Evolutionary conservation across 2,113 vertebrate species (phyloP).

Genomic region (Pardalotus punctatus): DNA sequence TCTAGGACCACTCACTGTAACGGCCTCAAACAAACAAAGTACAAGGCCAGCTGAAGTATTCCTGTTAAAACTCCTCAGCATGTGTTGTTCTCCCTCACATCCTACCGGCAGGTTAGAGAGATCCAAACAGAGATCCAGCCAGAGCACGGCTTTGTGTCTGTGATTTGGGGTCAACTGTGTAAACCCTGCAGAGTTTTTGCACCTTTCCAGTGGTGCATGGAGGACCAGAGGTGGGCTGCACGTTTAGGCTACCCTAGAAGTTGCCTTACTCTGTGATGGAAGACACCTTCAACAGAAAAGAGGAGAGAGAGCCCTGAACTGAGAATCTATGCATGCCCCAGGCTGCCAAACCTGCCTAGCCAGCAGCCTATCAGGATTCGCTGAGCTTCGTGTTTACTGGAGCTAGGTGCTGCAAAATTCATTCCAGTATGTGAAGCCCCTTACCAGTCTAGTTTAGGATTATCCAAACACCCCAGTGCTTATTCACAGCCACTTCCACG

Average conservation of each 20-base stretch:
- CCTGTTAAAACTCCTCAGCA: neutral
- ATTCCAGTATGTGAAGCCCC: neutral
- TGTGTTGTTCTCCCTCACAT: neutral
- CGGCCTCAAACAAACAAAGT: neutral
- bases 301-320: neutral
- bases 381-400: neutral
- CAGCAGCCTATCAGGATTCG: neutral
- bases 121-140: rapidly evolving
- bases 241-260: neutral
- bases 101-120: neutral
- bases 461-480: neutral
- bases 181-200: neutral
- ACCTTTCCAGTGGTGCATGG: neutral
- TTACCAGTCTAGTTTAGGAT: neutral
- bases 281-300: neutral
- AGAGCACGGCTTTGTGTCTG: neutral
- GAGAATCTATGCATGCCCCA: neutral
- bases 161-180: neutral
- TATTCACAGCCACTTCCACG: neutral
- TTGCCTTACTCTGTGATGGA: neutral
- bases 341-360: neutral
- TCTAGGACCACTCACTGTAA: neutral
- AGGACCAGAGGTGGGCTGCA: neutral
- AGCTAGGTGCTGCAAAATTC: neutral
- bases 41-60: neutral